Evolutionary conservation across 2,797 vertebrate species (phyloP), one percentile per base, ranked within the genome.

Genomic region (Leuciscus waleckii): DNA sequence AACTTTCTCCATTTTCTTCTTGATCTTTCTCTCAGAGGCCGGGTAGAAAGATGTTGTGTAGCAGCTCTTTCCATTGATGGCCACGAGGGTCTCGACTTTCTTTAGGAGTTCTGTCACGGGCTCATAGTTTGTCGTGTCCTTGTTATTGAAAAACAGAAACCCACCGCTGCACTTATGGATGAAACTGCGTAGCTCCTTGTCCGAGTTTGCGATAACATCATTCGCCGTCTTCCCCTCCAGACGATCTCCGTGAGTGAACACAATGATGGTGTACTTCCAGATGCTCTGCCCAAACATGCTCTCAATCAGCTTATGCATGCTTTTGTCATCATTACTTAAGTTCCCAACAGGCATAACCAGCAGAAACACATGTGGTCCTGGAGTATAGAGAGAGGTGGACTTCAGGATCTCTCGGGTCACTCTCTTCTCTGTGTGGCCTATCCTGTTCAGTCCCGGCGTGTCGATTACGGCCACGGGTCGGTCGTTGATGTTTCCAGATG

Each of bases 61-160:
- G 67, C 17, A 21, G 0, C 3, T 2, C 0, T 88, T 91, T 83
- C 91, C 93, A 10, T 94, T 94, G 68, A 94, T 81, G 68, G 93
- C 89, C 87, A 92, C 68, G 81, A 94, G 69, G 23, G 93, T 92
- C 23, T 93, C 46, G 17, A 93, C 84, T 88, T 93, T 94, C 16
- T 83, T 85, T 46, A 93, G 43, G 11, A 94, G 89, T 54, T 14
- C 78, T 0, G 29, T 81, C 85, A 93, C 91, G 65, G 93, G 90
- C 4, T 23, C 32, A 17, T 69, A 79, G 35, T 92, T 84, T 4
- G 90, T 26, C 0, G 2, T 21, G 26, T 87, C 41, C 77, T 91
- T 93, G 90, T 93, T 94, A 89, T 92, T 85, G 69, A 94, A 94
- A 70, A 92, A 91, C 1, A 92, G 86, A 82, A 93, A 93, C 32